Base-by-base conservation (phyloP, 1,140 invertebrate genomes). In the Cotesia vestalis region DNA sequence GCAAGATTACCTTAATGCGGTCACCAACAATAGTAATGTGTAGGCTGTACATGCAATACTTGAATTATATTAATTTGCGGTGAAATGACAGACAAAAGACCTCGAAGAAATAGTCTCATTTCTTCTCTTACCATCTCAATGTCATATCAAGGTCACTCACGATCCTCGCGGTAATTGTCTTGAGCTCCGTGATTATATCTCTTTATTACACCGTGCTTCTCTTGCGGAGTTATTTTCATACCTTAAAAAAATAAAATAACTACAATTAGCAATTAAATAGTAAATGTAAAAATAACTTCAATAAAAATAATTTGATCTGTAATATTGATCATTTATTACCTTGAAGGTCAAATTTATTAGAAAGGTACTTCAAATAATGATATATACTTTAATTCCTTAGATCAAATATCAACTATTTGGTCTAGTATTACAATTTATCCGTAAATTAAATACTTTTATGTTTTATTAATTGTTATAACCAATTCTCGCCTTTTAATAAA, bases 1-100 rank as follows among this genome's bases (percentile, higher is more conserved):
- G 11, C 66, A 67, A 34, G 34, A 67, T 67, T 53, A 67, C 51
- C 66, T 67, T 67, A 67, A 51, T 67, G 66, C 20, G 66, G 66
- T 67, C 20, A 6, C 17, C 40, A 46, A 46, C 40, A 46, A 46
- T 9, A 46, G 40, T 46, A 46, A 46, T 46, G 62, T n/a, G 9
- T 27, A 11, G 66, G 34, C 27, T 55, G 34, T 55, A n/a, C 40
- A 36, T 62, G 60, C 64, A 67, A 52, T 51, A 38, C 66, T 20
- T 17, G 11, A 55, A 35, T 53, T 40, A 55, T 67, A 55, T 34
- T 55, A 20, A n/a, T 52, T 14, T 40, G 61, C 12, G 36, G 20
- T 17, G 40, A 66, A 40, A 66, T 14, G 46, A 64, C 40, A 46
- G 6, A 46, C 36, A 17, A 55, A 14, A 55, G 17, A 14, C n/a